Percentiles rank a stretch among this genome's conserved stretches.
Conservation (phyloP, 2,797 vertebrate species). For the Hyperoplus immaculatus region DNA sequence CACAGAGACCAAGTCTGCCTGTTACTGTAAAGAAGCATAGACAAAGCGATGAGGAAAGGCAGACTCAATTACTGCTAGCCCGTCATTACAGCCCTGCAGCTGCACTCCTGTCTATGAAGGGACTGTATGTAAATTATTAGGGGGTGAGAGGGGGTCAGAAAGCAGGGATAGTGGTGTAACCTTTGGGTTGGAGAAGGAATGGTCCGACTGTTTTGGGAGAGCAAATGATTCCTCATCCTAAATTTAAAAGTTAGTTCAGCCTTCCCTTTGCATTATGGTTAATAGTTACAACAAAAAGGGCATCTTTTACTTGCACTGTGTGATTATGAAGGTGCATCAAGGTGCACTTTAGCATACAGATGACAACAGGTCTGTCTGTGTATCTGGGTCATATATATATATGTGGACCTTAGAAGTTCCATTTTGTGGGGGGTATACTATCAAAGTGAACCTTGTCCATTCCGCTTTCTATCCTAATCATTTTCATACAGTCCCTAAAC, state of each 20-base stretch:
- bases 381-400: not conserved
- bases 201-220: not conserved
- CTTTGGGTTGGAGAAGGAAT: not conserved
- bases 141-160: not conserved
- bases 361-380: not conserved
- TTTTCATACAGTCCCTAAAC: not conserved
- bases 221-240: not conserved
- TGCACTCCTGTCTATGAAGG: not conserved
- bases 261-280: not conserved
- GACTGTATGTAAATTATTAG: not conserved
- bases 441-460: not conserved
- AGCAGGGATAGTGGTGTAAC: not conserved
- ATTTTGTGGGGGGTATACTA: not conserved
- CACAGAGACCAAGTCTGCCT: conserved; percentile 4
- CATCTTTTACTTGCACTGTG: not conserved
- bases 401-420: not conserved
- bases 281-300: not conserved
- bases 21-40: conserved; percentile 12
- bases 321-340: not conserved
- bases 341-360: not conserved
- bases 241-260: not conserved
- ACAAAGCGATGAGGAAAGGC: not conserved
- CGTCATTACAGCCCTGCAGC: not conserved
- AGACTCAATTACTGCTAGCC: not conserved
- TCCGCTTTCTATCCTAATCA: not conserved